phyloP scores from a whole-genome alignment of 1,140 invertebrate genomes.

The Zophobas atratus region DNA sequence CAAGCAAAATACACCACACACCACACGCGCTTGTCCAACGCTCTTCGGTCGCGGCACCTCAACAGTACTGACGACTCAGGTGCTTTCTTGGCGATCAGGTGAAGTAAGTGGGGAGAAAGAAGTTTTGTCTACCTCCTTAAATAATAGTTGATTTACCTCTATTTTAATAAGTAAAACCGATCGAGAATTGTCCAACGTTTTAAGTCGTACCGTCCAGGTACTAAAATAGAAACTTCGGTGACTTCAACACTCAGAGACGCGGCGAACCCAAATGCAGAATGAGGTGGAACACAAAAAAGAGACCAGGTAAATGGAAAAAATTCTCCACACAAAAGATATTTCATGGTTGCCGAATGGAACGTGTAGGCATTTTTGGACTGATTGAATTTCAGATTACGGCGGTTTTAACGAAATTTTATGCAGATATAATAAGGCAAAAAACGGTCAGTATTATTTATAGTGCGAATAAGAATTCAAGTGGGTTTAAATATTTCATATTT shows the following conservation, averaged over 20 bases:
- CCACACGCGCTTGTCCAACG: slow-evolving; percentile 17
- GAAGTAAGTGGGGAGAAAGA: slow-evolving; percentile 52
- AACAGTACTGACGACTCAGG: slow-evolving; percentile 51
- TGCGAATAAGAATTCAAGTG: too few species aligned
- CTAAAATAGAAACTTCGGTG: slow-evolving; percentile 6
- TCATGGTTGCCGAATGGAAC: slow-evolving; percentile 10
- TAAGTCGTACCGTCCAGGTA: not conserved
- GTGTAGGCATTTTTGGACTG: slow-evolving; percentile 1
- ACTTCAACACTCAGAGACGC: slow-evolving; percentile 11
- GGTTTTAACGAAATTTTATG: not conserved
- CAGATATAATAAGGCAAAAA: not conserved
- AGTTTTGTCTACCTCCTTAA: slow-evolving; percentile 49
- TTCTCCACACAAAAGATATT: slow-evolving; percentile 21
- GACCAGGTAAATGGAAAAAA: slow-evolving; percentile 37
- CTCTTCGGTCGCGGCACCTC: slow-evolving; percentile 15
- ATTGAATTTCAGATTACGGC: slow-evolving; percentile 10
- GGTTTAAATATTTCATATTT: too few species aligned
- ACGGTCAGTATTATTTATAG: not conserved
- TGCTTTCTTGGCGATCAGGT: slow-evolving; percentile 48
- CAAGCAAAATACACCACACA: slow-evolving; percentile 20
- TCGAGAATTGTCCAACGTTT: slow-evolving; percentile 4
- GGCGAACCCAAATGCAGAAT: not conserved
- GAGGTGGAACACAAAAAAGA: slow-evolving; percentile 2
- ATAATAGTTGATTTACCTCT: slow-evolving; percentile 29
- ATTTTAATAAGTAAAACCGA: slow-evolving; percentile 37